A percentile compares a stretch with the other conserved stretches of the same genome.
Conservation (phyloP, 2,113 vertebrate genomes). For the Labeo catla region DNA sequence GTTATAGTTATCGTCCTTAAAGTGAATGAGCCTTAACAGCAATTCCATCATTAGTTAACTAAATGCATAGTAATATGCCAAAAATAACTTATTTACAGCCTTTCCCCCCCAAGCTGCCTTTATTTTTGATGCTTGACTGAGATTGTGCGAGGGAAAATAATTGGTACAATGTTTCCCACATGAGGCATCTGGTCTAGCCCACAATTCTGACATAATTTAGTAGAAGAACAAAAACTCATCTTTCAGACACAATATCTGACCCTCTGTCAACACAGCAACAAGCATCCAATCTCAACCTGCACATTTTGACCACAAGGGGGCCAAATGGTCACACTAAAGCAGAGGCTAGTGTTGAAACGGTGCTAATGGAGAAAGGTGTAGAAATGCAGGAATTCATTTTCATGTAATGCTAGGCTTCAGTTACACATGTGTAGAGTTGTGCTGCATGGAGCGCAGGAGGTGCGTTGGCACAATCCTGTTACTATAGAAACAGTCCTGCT, state of each 20-base stretch:
- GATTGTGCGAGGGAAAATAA: neutral
- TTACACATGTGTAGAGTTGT: slow-evolving; percentile 9
- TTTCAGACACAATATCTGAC: neutral
- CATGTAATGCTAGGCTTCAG: neutral
- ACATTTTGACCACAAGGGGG: slow-evolving; percentile 21
- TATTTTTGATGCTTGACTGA: neutral
- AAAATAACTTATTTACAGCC: neutral
- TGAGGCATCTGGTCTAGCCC: neutral
- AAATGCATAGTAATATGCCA: neutral
- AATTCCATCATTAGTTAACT: neutral
- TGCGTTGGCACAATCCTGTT: slow-evolving; percentile 27
- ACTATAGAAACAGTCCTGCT: slow-evolving; percentile 46
- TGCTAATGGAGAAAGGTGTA: neutral
- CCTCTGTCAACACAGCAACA: neutral
- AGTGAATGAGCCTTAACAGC: neutral
- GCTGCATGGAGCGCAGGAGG: neutral
- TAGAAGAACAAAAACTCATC: neutral
- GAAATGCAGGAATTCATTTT: neutral
- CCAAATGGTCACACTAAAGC: slow-evolving; percentile 11
- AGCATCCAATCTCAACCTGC: neutral
- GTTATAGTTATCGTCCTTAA: neutral
- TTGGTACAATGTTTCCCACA: neutral
- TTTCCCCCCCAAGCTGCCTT: neutral
- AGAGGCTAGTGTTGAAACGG: neutral
- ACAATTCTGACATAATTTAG: neutral